Percentiles rank a stretch among this genome's conserved stretches.
phyloP scores from a whole-genome alignment of 2,113 vertebrate genomes.

The Paraplagusia blochii region DNA sequence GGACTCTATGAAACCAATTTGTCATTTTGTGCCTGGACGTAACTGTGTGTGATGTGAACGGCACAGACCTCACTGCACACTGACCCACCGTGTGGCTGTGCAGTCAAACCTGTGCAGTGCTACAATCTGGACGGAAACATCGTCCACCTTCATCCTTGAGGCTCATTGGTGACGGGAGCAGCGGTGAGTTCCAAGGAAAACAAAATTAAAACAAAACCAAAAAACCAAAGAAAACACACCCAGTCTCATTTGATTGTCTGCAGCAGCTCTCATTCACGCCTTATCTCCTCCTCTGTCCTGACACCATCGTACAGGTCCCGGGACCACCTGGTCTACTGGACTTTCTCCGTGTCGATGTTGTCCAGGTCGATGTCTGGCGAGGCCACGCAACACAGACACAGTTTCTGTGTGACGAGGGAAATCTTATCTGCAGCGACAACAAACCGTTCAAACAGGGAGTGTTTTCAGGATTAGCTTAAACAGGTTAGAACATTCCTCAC shows the following conservation, averaged over 20 bases:
- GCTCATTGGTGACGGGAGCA: constrained; percentile 2
- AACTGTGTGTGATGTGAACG: neutral
- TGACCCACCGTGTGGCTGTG: constrained; percentile 9
- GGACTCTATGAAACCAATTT: too few relatives aligned
- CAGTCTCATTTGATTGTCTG: constrained; percentile 24
- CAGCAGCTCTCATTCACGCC: constrained; percentile 1
- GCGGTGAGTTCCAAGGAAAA: neutral
- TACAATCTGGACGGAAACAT: neutral
- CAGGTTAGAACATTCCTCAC: too few relatives aligned
- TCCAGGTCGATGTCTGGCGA: constrained; percentile 76
- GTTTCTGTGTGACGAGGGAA: constrained; percentile 74
- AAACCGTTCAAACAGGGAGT: too few relatives aligned
- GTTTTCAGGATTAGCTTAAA: too few relatives aligned
- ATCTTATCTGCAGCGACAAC: constrained; percentile 56
- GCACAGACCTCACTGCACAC: neutral
- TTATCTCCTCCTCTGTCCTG: neutral
- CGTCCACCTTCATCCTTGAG: constrained; percentile 3
- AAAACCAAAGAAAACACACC: neutral
- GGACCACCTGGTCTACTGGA: constrained; percentile 42
- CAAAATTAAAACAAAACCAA: too few relatives aligned
- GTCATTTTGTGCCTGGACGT: neutral
- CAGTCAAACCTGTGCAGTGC: neutral
- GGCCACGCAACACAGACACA: constrained; percentile 75
- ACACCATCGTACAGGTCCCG: too few relatives aligned
- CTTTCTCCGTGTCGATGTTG: constrained; percentile 67